Base-by-base conservation (phyloP, 2,888 invertebrate genomes). In the Acrocyrtus sp. region DNA sequence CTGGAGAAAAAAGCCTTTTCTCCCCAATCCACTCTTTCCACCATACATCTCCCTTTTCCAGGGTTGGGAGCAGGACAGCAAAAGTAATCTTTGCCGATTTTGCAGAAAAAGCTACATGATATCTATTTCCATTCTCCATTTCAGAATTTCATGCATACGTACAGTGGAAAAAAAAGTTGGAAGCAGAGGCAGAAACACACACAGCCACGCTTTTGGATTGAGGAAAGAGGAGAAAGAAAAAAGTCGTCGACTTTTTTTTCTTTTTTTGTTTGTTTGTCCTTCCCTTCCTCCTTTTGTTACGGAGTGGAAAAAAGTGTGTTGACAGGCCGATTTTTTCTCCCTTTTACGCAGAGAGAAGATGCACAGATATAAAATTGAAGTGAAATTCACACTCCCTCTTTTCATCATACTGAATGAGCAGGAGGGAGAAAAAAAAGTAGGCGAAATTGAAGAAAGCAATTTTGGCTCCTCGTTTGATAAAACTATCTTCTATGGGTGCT, bases 61-160 rank as follows among this genome's bases (percentile, higher is more conserved):
- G 2, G 15, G 15, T 62, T 21, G 56, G 26, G 41, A 19, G 24
- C 8, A 50, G 15, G 19, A 53, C 24, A 47, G 57, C 41, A 58
- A 60, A 22, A 51, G 47, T 61, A 68, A 68, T 68, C 60, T 68
- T 61, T 53, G 53, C 34, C 68, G 68, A 68, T 53, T 60, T 60
- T 27, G 24, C 54, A 47, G 48, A 54, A 58, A 34, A 34, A 34
- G 34, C 34, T 34, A 34, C 48, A 50, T 29, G 34, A 57, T 67
- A 67, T 67, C 56, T 41, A 58, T 67, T 67, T 67, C 66, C 66
- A 54, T 48, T 56, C 34, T 34, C 34, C 12, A 5, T 34, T 34
- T n/a, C n/a, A n/a, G n/a, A n/a, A n/a, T n/a, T n/a, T 34, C 12
- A 34, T 34, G 34, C 34, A 34, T 34, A 34, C 12, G 12, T 34